Evolutionary conservation across 2,888 invertebrate genomes (phyloP).

Genomic region (Idaea biselata): DNA sequence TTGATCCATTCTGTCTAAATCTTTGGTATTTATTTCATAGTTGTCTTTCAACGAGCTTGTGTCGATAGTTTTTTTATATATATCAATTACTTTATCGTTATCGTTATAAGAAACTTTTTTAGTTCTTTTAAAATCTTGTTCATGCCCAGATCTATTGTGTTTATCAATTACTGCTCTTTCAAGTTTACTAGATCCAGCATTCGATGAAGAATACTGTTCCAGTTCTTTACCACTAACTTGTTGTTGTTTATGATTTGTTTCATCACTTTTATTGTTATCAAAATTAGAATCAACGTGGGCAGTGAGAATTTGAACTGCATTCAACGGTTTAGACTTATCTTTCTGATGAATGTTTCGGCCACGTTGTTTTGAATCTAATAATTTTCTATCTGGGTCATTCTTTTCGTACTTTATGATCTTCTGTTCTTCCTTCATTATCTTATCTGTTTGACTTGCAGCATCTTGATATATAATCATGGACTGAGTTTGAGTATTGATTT

Average conservation of each 20-base stretch:
- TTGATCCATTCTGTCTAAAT: not conserved
- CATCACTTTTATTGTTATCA: conserved; percentile 46
- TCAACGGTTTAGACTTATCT: conserved; percentile 31
- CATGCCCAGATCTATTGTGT: conserved; percentile 7
- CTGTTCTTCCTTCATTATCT: conserved; percentile 18
- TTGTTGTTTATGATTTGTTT: conserved; percentile 57
- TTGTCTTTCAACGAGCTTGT: conserved; percentile 41
- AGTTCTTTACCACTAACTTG: conserved; percentile 44
- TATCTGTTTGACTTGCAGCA: conserved; percentile 41
- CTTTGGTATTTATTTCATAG: conserved; percentile 18
- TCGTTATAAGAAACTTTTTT: not conserved
- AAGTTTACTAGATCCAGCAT: conserved; percentile 19
- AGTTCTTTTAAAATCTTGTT: not conserved
- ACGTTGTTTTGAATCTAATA: conserved; percentile 16
- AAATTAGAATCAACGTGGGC: conserved; percentile 49
- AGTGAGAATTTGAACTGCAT: conserved; percentile 56
- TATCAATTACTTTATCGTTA: conserved; percentile 39
- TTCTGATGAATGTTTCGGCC: conserved; percentile 25
- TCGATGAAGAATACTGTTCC: conserved; percentile 53
- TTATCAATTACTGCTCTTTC: conserved; percentile 19
- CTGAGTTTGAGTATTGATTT: conserved; percentile 34
- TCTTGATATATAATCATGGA: conserved; percentile 17
- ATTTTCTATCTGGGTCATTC: conserved; percentile 18
- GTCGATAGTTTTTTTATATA: conserved; percentile 43
- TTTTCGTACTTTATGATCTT: conserved; percentile 18